These are phyloP conservation scores for Rhyzopertha dominica DNA, from an alignment of 1,140 invertebrate genomes.

Conservation along the genomic window DNA sequence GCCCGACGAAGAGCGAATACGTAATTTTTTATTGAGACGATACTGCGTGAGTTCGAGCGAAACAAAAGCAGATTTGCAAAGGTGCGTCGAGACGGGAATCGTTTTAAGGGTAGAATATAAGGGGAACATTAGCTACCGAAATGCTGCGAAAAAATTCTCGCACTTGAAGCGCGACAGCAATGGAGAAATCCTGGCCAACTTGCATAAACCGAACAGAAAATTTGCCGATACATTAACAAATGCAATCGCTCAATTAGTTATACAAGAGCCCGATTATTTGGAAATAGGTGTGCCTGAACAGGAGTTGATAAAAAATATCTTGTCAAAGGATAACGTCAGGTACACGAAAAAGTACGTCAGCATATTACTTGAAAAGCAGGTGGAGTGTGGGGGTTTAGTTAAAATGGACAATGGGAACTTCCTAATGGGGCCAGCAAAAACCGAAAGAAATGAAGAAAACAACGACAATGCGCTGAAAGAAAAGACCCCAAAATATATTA, in stretches of 20 bases:
- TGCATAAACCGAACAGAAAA: conserved; percentile 35
- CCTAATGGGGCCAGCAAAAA: conserved; percentile 52
- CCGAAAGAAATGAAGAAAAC: not conserved
- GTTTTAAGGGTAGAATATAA: conserved; percentile 84
- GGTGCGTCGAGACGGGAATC: conserved; percentile 67
- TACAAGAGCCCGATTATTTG: conserved; percentile 64
- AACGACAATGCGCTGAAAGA: not conserved
- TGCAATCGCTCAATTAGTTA: conserved; percentile 62
- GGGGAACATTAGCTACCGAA: conserved; percentile 76
- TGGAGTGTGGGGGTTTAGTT: conserved; percentile 60
- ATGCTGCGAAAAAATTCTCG: conserved; percentile 66
- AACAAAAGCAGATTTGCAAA: conserved; percentile 67
- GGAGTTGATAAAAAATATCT: conserved; percentile 59
- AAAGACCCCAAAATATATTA: conserved; percentile 3
- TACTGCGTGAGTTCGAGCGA: conserved; percentile 66
- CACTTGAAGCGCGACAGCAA: conserved; percentile 50
- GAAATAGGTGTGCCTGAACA: conserved; percentile 62
- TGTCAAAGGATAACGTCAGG: conserved; percentile 56
- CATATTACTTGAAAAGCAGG: conserved; percentile 60
- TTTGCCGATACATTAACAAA: conserved; percentile 54
- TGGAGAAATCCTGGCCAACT: conserved; percentile 28
- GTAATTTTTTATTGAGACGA: conserved; percentile 69
- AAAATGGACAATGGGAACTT: conserved; percentile 63
- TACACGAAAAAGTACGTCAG: conserved; percentile 62
- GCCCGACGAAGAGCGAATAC: conserved; percentile 76